Percentiles rank a stretch among this genome's conserved stretches.
Evolutionary conservation across 2,113 vertebrate species (phyloP).

Genomic region (Psilopsiagon aurifrons): DNA sequence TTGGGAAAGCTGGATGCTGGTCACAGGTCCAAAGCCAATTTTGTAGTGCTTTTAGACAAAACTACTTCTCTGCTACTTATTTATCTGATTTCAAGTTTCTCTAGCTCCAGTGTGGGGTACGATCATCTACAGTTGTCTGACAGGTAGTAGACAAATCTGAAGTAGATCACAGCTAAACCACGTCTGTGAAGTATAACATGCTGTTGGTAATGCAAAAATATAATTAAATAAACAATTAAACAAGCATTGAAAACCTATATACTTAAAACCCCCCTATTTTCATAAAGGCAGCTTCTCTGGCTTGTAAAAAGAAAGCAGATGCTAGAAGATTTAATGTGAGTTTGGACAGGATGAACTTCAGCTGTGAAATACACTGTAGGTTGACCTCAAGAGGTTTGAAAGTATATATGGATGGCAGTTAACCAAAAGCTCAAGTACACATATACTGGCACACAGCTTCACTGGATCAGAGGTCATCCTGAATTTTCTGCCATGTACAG

Average conservation of each 20-base stretch:
- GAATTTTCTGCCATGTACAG: conserved; percentile 2
- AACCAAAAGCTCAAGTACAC: background rate
- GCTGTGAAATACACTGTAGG: background rate
- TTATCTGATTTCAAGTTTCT: background rate
- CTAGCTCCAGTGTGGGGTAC: background rate
- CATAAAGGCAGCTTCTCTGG: background rate
- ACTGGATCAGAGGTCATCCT: background rate
- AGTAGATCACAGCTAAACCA: background rate
- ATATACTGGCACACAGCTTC: background rate
- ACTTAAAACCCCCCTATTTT: background rate
- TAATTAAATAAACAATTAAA: background rate
- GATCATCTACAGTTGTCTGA: background rate
- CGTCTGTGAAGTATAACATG: background rate
- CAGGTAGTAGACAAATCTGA: background rate
- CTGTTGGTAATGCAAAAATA: background rate
- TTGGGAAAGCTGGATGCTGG: background rate
- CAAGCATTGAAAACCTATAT: background rate
- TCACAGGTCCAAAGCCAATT: background rate
- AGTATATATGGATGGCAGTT: background rate
- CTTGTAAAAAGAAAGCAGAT: background rate
- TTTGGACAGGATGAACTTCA: background rate
- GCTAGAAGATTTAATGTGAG: background rate
- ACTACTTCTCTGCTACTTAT: background rate
- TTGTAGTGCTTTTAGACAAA: background rate
- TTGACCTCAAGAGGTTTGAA: background rate